A percentile compares a stretch with the other conserved stretches of the same genome.
Evolutionary conservation across 2,888 invertebrate genomes (phyloP).

Genomic region (Chesias legatella): DNA sequence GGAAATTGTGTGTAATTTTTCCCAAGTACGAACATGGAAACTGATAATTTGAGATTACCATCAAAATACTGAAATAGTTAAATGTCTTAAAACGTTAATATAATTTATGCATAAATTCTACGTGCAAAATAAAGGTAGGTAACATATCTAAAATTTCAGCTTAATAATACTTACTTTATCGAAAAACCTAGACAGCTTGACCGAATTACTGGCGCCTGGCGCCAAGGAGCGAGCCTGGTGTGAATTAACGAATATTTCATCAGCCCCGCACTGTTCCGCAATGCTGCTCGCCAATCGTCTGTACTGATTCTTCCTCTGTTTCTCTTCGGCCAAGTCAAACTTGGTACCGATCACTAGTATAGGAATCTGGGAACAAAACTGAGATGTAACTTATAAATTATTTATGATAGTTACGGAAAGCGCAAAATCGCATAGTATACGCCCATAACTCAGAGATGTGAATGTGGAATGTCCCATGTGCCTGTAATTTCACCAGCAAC

Average conservation of each 20-base stretch:
- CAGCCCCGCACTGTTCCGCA: constrained; percentile 95
- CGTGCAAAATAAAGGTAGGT: too few species aligned
- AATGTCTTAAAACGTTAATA: too few species aligned
- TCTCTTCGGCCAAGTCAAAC: constrained; percentile 90
- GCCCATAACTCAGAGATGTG: too few species aligned
- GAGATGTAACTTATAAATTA: background rate
- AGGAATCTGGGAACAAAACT: constrained; percentile 84
- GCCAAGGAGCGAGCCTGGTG: constrained; percentile 87
- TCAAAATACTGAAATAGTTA: too few species aligned
- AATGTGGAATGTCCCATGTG: too few species aligned
- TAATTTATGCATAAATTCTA: too few species aligned
- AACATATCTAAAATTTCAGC: background rate
- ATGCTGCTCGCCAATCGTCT: constrained; percentile 82
- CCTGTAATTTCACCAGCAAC: too few species aligned
- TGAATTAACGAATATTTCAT: constrained; percentile 93
- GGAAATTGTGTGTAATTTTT: too few species aligned
- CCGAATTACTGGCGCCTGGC: constrained; percentile 96
- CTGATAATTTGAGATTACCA: too few species aligned
- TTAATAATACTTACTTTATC: constrained; percentile 83
- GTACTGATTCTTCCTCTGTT: constrained; percentile 82
- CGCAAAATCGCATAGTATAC: too few species aligned
- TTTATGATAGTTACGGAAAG: too few species aligned
- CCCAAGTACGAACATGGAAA: too few species aligned
- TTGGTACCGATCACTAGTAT: constrained; percentile 97
- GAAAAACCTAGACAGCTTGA: constrained; percentile 95